phyloP scores from a whole-genome alignment of 1,140 invertebrate species.

The Hydropsyche tenuis region DNA sequence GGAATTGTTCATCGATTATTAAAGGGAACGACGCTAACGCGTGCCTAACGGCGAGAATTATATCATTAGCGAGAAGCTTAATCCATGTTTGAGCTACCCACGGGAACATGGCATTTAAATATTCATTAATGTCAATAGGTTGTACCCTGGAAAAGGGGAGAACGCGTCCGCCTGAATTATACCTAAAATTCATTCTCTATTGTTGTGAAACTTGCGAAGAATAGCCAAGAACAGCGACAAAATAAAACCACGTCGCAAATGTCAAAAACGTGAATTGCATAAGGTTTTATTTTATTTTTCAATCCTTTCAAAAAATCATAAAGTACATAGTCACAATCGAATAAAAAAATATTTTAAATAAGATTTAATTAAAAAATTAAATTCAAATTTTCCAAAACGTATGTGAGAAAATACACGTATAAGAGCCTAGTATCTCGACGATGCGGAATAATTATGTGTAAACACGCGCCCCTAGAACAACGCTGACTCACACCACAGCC shows the following conservation, averaged over 20 bases:
- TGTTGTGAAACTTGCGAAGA: conserved; percentile 4
- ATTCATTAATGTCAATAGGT: conserved; percentile 46
- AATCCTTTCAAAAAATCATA: too few species aligned
- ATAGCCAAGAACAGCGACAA: neutral
- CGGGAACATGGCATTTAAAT: conserved; percentile 42
- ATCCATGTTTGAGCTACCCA: conserved; percentile 45
- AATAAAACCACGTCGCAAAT: neutral
- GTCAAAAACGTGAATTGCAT: too few species aligned
- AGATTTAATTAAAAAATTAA: neutral
- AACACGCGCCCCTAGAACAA: conserved; percentile 38
- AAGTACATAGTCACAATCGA: too few species aligned
- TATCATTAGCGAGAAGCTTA: conserved; percentile 38
- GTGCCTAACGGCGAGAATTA: conserved; percentile 34
- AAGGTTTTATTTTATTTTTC: too few species aligned
- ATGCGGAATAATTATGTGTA: conserved; percentile 51
- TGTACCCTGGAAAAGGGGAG: neutral
- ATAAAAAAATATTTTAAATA: neutral
- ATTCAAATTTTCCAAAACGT: neutral
- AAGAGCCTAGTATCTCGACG: conserved; percentile 41
- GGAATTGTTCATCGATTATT: conserved; percentile 34
- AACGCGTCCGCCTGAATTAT: conserved; percentile 15
- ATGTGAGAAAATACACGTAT: neutral
- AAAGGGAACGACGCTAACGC: conserved; percentile 30
- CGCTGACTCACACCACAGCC: neutral
- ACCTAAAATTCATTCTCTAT: neutral